Base-by-base conservation (phyloP, 2,888 invertebrate genomes). In the Mechanitis messenoides region DNA sequence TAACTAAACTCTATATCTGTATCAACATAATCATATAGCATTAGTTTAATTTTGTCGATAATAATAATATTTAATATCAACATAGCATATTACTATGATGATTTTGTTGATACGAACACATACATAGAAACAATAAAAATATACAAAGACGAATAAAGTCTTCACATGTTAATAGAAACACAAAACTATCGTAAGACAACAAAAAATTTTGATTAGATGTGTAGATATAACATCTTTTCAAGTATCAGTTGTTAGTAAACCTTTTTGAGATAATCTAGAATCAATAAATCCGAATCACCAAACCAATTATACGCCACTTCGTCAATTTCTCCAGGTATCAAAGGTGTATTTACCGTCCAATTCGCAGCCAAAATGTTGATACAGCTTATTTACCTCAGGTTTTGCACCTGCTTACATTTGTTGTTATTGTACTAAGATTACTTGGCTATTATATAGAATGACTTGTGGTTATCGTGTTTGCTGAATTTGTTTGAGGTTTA, bases 381-480 rank as follows among this genome's bases (percentile, higher is more conserved):
- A 76, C 71, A 74, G 73, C 77, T 81, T 81, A 74, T 81, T 80
- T 80, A 76, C 76, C 72, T 73, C 70, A 65, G 71, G 67, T 63
- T 69, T 72, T 69, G 72, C 81, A 81, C 80, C 79, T 79, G 80
- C 71, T 72, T 72, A 70, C 72, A 64, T 73, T 69, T 69, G 73
- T 70, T 47, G 54, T 56, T 54, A 57, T 63, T 60, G 55, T 60
- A 28, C 35, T 50, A 38, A 46, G 57, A 56, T 63, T 61, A 55
- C 58, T 58, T 61, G 59, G 45, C 59, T 47, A 61, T 58, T 63
- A 53, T 56, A 46, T 33, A 31, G 47, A 59, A 53, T 57, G 57
- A 53, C 45, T 61, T 58, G 59, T 60, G 56, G 63, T 60, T 59
- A 59, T 54, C 54, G 20, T 38, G 55, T 62, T 54, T 61, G 45